Conservation (phyloP, 2,113 vertebrate genomes). For the Cranoglanis bouderius region DNA sequence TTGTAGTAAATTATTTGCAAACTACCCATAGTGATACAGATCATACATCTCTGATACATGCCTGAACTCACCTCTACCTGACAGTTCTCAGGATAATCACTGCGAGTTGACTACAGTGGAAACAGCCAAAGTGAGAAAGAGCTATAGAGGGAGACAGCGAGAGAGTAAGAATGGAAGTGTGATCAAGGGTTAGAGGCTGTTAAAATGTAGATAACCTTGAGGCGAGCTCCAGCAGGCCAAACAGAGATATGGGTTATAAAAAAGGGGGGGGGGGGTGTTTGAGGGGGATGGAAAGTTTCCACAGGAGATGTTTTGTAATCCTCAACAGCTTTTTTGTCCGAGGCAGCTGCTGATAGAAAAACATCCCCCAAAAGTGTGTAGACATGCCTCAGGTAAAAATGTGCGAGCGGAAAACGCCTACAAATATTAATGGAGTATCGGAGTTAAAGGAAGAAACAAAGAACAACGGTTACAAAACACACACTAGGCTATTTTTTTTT, state of each 20-base stretch:
- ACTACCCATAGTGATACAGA: not conserved
- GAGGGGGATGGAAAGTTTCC: not conserved
- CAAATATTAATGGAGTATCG: not conserved
- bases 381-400: not conserved
- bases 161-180: not conserved
- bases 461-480: not conserved
- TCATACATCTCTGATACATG: not conserved
- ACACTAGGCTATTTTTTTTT: not conserved
- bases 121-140: not conserved
- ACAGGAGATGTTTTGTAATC: not conserved
- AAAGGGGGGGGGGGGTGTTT: not conserved
- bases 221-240: constrained; percentile 7
- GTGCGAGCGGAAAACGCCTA: not conserved
- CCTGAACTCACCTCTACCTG: not conserved
- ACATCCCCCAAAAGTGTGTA: not conserved
- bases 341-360: not conserved
- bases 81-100: not conserved
- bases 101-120: not conserved
- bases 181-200: constrained; percentile 5
- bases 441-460: not conserved
- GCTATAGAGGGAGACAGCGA: not conserved
- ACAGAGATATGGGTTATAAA: not conserved
- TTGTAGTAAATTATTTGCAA: not conserved
- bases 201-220: constrained; percentile 33
- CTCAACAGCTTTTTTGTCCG: not conserved